Conservation (phyloP, 2,797 vertebrate species). For the Ctenopoma multispine region DNA sequence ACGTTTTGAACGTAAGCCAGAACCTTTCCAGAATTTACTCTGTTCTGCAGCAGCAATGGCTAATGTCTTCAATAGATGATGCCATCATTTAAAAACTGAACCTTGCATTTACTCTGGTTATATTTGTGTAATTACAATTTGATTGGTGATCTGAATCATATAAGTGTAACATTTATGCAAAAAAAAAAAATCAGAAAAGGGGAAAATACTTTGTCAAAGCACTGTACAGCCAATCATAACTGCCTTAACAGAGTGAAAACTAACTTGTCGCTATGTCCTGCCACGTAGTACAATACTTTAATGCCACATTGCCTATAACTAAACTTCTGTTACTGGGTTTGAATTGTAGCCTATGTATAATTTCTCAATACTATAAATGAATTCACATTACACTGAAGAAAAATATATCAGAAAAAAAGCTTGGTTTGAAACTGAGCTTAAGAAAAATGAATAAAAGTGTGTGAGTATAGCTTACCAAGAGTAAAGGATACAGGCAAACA, state of each 20-base stretch:
- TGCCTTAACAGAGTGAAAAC: constrained; percentile 40
- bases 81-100: too few relatives aligned
- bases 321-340: constrained; percentile 16
- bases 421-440: neutral
- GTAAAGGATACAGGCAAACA: constrained; percentile 93
- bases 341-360: neutral
- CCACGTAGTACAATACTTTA: constrained; percentile 23
- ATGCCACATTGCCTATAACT: constrained; percentile 22
- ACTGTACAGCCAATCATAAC: constrained; percentile 54
- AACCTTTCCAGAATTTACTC: too few relatives aligned
- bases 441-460: neutral
- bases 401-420: neutral
- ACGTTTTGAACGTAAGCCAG: too few relatives aligned
- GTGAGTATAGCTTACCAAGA: constrained; percentile 88
- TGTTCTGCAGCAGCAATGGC: too few relatives aligned
- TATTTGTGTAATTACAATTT: too few relatives aligned
- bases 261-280: constrained; percentile 31
- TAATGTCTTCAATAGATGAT: too few relatives aligned
- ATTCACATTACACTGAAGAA: neutral
- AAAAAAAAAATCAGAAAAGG: too few relatives aligned
- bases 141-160: too few relatives aligned
- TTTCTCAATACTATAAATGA: neutral
- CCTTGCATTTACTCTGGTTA: too few relatives aligned
- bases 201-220: too few relatives aligned
- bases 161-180: too few relatives aligned